These are phyloP conservation scores for Flexamia atlantica DNA, from an alignment of 2,888 invertebrate species.

Conservation along the genomic window DNA sequence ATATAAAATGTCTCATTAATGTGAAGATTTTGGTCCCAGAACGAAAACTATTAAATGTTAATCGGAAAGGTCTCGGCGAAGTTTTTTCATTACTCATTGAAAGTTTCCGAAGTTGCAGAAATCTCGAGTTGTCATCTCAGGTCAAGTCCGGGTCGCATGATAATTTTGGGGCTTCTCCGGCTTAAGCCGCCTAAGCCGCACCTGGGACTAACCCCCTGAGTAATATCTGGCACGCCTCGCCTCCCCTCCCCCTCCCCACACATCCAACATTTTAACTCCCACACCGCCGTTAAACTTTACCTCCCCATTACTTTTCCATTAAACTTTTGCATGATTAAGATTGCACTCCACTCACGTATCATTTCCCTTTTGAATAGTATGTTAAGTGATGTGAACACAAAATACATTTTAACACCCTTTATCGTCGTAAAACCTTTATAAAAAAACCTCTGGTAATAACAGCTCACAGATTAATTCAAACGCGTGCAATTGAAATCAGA, in stretches of 20 bases:
- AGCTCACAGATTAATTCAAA: too few species aligned
- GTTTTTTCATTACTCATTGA: too few species aligned
- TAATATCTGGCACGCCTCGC: constrained; percentile 25
- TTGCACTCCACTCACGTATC: too few species aligned
- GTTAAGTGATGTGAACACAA: too few species aligned
- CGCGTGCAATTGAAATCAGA: too few species aligned
- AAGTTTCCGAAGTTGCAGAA: constrained; percentile 2
- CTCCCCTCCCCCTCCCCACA: background rate
- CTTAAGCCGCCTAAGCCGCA: constrained; percentile 28
- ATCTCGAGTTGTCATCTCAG: background rate
- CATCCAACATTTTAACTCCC: background rate
- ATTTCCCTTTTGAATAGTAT: too few species aligned
- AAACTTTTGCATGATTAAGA: too few species aligned
- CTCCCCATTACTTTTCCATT: background rate
- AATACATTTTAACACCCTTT: too few species aligned
- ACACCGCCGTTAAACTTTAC: background rate
- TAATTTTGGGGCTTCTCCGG: constrained; percentile 29
- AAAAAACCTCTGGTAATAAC: too few species aligned
- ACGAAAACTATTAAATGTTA: background rate
- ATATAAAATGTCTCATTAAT: too few species aligned
- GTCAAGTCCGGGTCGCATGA: constrained; percentile 28
- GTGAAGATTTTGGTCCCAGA: background rate
- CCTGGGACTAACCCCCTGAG: constrained; percentile 39
- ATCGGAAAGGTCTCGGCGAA: background rate
- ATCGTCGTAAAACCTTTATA: too few species aligned